Base-by-base conservation (phyloP, 2,888 invertebrate species). In the Emmelina monodactyla region DNA sequence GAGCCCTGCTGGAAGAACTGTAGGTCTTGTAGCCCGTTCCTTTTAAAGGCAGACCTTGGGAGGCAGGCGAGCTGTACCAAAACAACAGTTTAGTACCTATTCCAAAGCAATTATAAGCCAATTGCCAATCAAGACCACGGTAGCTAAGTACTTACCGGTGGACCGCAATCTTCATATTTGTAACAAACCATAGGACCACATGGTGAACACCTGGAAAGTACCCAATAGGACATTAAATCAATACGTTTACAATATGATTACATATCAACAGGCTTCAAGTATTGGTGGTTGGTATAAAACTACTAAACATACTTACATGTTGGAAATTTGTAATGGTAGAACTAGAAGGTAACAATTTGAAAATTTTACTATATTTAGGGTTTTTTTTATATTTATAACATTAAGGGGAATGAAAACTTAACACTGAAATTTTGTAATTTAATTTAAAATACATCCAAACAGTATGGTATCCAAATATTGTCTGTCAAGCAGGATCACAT, bases 1-100 rank as follows among this genome's bases (percentile, higher is more conserved):
- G 79, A 70, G 38, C 80, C 79, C 45, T 76, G 76, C 57, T 79
- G 76, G 62, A 78, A 76, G 63, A 60, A 80, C 61, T 80, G 76
- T 58, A 64, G 68, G 51, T 80, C 80, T 47, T 80, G 81, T 41
- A 81, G 61, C 22, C 80, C 81, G 52, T 81, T 81, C 36, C 80
- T 69, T 58, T 81, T 81, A 70, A 78, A 81, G 33, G 80, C 80
- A 39, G 81, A 76, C 47, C 76, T 66, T 42, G 81, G 81, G 41
- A 81, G 66, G 50, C 79, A 79, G 62, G 68, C 71, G 42, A 81
- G 67, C 81, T 81, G 51, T 46, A 56, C 46, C 42, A 39, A 35
- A 31, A 25, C n/a, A 10, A n/a, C 16, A 22, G 28, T 31, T 19
- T 28, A n/a, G 30, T n/a, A 38, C 44, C 34, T 46, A 42, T 35